Base-by-base conservation (phyloP, 2,888 invertebrate genomes). In the Heliconius ethilla region DNA sequence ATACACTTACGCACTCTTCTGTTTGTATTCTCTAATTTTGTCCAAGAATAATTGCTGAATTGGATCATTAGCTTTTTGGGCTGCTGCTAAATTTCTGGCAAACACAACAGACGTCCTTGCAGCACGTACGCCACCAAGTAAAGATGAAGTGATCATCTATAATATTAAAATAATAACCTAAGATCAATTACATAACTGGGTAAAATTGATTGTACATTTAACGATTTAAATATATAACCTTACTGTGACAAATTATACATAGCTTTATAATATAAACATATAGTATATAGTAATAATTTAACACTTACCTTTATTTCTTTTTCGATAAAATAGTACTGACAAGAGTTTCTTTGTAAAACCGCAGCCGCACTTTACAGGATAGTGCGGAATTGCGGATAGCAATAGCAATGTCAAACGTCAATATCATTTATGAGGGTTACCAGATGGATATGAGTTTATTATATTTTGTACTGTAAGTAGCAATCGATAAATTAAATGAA, bases 1-100 rank as follows among this genome's bases (percentile, higher is more conserved):
- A 70, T 84, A 95, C n/a, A n/a, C 96, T 95, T 95, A 98, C 98
- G 95, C 92, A 95, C 97, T 97, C 90, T 98, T 98, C 85, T 96
- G 95, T 88, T 96, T 97, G 95, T 98, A 99, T 93, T 99, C 98
- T 82, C 96, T 95, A 83, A 99, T 95, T 96, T 99, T 99, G 83
- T 99, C 98, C 63, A 99, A 89, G 91, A 99, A 99, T 75, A 99
- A 93, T 90, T 99, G 97, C 90, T 99, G 99, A 87, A 99, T 98
- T 7, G 99, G 99, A 89, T 99, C 99, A 4, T 95, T 92, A 3
- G 96, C 97, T 89, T 97, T 97, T 67, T 96, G 96, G 74, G 96
- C 90, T 70, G 97, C 95, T 77, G 97, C 97, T 85, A 98, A 91
- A 89, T 97, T 97, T 79, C 97, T 95, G 76, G 95, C 95, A 83